phyloP scores from a whole-genome alignment of 2,113 vertebrate species.

The Trogon surrucura region DNA sequence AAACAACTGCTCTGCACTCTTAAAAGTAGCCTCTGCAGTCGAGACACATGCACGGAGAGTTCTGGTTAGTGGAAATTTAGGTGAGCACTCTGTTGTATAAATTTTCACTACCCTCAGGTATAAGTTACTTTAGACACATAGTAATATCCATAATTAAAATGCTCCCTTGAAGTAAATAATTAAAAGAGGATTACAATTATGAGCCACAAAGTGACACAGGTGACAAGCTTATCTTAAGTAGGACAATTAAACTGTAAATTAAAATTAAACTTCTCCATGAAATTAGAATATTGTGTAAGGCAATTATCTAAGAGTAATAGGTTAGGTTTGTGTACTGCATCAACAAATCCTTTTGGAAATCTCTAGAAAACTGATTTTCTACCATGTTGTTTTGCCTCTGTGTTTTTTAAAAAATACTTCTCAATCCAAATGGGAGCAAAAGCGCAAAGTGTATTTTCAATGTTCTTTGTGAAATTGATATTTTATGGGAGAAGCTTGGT shows the following conservation, averaged over 20 bases:
- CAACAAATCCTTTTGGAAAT: neutral
- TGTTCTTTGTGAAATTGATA: neutral
- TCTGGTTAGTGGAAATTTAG: neutral
- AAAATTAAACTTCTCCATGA: constrained; percentile 21
- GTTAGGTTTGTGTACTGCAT: neutral
- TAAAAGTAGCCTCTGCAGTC: neutral
- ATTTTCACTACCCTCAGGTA: neutral
- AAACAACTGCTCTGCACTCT: neutral
- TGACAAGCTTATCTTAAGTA: constrained; percentile 37
- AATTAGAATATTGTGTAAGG: neutral
- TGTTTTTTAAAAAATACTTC: neutral
- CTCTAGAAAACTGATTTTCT: neutral
- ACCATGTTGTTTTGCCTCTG: neutral
- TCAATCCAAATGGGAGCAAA: neutral
- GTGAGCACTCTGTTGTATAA: neutral
- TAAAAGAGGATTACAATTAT: constrained; percentile 52
- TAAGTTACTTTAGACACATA: constrained; percentile 1
- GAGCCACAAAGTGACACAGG: constrained; percentile 28
- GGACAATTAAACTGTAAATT: constrained; percentile 48
- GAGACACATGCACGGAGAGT: neutral
- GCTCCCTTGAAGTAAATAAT: constrained; percentile 62
- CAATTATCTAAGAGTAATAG: constrained; percentile 26
- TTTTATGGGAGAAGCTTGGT: neutral
- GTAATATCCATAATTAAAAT: constrained; percentile 52
- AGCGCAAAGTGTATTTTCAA: neutral